phyloP scores from a whole-genome alignment of 1,140 invertebrate species.

The Heliconius congener region DNA sequence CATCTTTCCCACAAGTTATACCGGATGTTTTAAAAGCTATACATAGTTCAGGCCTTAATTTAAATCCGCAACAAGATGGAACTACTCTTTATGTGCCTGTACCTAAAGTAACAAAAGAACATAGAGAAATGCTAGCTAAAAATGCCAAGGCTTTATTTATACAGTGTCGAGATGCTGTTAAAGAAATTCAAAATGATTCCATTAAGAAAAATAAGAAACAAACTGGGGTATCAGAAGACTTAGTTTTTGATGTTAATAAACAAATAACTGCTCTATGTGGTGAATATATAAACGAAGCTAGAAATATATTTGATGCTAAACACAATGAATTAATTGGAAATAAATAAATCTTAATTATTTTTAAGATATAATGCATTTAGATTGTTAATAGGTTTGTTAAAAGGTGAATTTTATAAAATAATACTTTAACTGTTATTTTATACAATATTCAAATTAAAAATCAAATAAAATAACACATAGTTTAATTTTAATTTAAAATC shows the following conservation, averaged over 20 bases:
- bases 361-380: not conserved
- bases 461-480: not conserved
- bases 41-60: constrained; percentile 90
- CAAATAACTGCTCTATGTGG: constrained; percentile 87
- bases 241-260: constrained; percentile 84
- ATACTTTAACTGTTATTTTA: not conserved
- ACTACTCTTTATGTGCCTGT: constrained; percentile 93
- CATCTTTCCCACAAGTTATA: constrained; percentile 91
- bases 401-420: not conserved
- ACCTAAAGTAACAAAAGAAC: constrained; percentile 96
- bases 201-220: constrained; percentile 87
- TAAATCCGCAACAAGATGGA: constrained; percentile 97
- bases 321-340: constrained; percentile 87
- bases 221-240: constrained; percentile 85
- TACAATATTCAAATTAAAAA: not conserved
- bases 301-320: constrained; percentile 86
- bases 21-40: constrained; percentile 89
- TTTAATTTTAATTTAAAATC: not conserved
- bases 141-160: constrained; percentile 92
- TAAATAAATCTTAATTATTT: constrained; percentile 32
- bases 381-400: constrained; percentile 1
- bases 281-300: constrained; percentile 85
- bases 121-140: constrained; percentile 92
- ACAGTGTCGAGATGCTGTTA: constrained; percentile 90
- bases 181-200: constrained; percentile 89